Percentiles rank a stretch among this genome's conserved stretches.
Conservation (phyloP, 1,140 invertebrate species). For the Drosophila insularis region DNA sequence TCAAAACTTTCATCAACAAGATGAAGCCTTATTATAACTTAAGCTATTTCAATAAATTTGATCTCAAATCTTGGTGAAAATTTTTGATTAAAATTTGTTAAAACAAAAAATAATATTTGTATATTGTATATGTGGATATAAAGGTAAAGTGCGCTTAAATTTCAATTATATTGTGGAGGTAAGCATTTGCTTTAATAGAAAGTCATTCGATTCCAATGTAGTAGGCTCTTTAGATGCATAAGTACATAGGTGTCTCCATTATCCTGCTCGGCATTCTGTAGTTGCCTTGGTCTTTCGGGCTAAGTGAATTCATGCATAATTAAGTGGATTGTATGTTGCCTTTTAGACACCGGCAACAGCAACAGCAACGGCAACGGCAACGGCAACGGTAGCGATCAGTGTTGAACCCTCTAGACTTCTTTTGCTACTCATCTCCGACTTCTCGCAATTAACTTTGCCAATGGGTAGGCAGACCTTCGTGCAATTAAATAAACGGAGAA, state of each 20-base stretch:
- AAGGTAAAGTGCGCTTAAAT: too few relatives aligned
- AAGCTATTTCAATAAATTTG: too few relatives aligned
- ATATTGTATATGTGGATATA: too few relatives aligned
- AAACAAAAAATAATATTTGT: too few relatives aligned
- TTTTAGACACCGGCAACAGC: conserved; percentile 19
- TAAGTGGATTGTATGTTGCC: conserved; percentile 40
- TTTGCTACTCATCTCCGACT: conserved; percentile 49
- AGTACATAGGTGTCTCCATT: neutral
- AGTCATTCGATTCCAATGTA: neutral
- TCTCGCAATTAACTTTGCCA: conserved; percentile 55
- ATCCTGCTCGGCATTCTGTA: neutral
- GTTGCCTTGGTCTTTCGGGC: neutral
- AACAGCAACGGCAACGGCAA: too few relatives aligned
- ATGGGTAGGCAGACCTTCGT: conserved; percentile 40
- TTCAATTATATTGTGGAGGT: neutral
- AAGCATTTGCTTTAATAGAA: neutral
- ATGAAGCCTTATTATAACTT: too few relatives aligned
- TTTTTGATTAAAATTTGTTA: too few relatives aligned
- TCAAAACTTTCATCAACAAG: too few relatives aligned
- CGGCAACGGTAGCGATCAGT: conserved; percentile 20
- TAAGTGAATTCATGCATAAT: conserved; percentile 61
- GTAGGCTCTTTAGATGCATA: neutral
- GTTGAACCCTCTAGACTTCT: neutral
- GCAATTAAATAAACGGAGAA: conserved; percentile 36
- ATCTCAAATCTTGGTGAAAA: too few relatives aligned